phyloP scores from a whole-genome alignment of 2,888 invertebrate species.

The Lysandra coridon region DNA sequence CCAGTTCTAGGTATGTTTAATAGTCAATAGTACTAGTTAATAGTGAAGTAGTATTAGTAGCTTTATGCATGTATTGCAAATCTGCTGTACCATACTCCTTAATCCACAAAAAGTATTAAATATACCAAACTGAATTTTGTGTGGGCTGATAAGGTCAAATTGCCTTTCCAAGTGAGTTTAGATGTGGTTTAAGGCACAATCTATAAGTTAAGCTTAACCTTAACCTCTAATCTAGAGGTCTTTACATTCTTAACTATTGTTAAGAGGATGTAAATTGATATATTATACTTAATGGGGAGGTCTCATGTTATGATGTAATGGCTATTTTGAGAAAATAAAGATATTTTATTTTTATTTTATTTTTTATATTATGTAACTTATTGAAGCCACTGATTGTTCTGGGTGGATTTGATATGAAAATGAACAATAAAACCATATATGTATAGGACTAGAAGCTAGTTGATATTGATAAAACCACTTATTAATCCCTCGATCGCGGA shows the following conservation, averaged over 20 bases:
- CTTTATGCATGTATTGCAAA: background rate
- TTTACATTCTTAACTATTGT: background rate
- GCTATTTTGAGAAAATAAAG: too few relatives aligned
- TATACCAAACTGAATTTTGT: conserved; percentile 20
- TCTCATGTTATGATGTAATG: too few relatives aligned
- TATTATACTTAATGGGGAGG: too few relatives aligned
- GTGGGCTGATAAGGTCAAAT: conserved; percentile 40
- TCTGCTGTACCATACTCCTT: background rate
- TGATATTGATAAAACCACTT: too few relatives aligned
- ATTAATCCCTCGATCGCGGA: too few relatives aligned
- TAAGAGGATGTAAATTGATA: background rate
- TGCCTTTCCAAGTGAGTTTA: conserved; percentile 31
- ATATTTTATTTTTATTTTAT: too few relatives aligned
- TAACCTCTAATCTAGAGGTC: conserved; percentile 1
- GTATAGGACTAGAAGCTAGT: too few relatives aligned
- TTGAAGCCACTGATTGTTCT: too few relatives aligned
- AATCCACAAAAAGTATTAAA: background rate
- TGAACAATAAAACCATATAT: too few relatives aligned
- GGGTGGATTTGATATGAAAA: too few relatives aligned
- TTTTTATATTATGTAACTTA: too few relatives aligned
- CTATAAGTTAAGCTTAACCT: conserved; percentile 11
- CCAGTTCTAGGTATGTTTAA: conserved; percentile 88
- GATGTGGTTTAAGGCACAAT: background rate
- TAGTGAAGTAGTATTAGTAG: background rate
- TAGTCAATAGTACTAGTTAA: background rate